Percentiles rank a stretch among this genome's conserved stretches.
Conservation (phyloP, 2,888 invertebrate genomes). For the Pheosia tremula region DNA sequence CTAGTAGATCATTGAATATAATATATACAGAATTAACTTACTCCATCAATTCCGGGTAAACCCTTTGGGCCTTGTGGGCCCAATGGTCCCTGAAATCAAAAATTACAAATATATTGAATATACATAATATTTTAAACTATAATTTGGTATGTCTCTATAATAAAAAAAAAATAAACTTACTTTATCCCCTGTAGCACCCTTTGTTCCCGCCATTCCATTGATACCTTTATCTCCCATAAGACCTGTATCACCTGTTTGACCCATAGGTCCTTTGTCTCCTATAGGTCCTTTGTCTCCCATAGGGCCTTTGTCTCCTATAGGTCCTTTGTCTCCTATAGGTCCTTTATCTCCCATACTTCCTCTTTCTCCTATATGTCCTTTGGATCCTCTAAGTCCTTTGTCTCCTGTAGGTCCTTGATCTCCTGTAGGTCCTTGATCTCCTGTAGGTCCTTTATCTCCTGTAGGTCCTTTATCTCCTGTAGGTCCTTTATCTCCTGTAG, state of each 20-base stretch:
- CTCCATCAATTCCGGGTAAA: constrained; percentile 40
- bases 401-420: constrained; percentile 36
- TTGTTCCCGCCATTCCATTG: constrained; percentile 12
- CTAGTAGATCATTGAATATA: no score
- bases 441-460: constrained; percentile 22
- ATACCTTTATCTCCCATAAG: constrained; percentile 14
- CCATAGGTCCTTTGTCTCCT: constrained; percentile 39
- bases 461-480: not conserved
- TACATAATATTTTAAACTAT: no score
- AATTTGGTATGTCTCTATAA: constrained; percentile 35
- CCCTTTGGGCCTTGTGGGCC: constrained; percentile 65
- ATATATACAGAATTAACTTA: constrained; percentile 15
- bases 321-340: constrained; percentile 14
- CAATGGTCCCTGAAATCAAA: constrained; percentile 78
- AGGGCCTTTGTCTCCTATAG: constrained; percentile 38
- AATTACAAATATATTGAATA: no score
- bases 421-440: constrained; percentile 40
- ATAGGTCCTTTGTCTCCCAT: constrained; percentile 34
- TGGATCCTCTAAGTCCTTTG: constrained; percentile 36
- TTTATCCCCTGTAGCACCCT: constrained; percentile 57
- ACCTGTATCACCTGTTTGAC: constrained; percentile 39
- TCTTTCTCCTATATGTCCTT: constrained; percentile 21
- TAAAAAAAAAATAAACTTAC: constrained; percentile 30
- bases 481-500: constrained; percentile 11
- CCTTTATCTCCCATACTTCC: constrained; percentile 7